Conservation (phyloP, 2,888 invertebrate genomes). For the Idaea biselata region DNA sequence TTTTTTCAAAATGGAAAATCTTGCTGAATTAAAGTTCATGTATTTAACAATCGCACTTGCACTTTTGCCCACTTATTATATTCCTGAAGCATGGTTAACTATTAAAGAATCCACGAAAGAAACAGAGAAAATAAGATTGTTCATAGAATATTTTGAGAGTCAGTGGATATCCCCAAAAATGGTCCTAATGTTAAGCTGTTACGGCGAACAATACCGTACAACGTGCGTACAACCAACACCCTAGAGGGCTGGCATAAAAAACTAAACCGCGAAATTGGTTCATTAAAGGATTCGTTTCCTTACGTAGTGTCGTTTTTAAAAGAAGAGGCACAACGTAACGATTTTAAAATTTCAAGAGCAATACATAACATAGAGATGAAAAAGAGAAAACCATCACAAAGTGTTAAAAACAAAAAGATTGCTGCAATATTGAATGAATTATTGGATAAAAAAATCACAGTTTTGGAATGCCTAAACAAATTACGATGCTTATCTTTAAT, state of each 20-base stretch:
- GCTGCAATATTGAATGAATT: no score
- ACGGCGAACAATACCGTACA: neutral
- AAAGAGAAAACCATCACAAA: no score
- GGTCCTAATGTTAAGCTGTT: neutral
- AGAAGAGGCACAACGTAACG: neutral
- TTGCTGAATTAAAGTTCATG: neutral
- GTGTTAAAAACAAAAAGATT: no score
- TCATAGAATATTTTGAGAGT: neutral
- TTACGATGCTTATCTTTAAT: no score
- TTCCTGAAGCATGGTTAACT: neutral
- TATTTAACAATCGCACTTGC: neutral
- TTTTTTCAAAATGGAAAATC: neutral
- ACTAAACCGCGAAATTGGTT: neutral
- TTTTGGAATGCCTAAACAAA: no score
- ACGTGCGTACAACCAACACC: no score
- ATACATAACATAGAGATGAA: no score
- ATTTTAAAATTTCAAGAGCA: slow-evolving; percentile 4
- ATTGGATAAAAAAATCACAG: no score
- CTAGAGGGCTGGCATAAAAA: slow-evolving; percentile 1
- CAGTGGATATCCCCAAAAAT: neutral
- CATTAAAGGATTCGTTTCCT: neutral
- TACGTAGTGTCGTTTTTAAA: neutral
- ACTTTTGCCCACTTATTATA: neutral
- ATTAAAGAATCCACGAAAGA: neutral
- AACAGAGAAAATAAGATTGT: neutral